Evolutionary conservation across 2,113 vertebrate genomes (phyloP).

Genomic region (Notarius lentiginosus): DNA sequence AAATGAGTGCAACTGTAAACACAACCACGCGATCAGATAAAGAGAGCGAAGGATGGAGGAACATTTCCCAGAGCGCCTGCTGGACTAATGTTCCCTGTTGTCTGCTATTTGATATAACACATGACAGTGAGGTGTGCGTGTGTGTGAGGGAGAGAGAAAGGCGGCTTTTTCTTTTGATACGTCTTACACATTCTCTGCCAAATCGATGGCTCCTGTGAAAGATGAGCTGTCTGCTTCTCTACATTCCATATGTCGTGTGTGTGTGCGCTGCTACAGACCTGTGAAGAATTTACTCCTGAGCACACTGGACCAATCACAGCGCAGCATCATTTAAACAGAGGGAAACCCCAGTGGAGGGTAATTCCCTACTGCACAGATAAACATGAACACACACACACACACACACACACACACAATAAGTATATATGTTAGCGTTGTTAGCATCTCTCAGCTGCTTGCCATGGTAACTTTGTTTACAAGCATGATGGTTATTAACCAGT

Average conservation of each 20-base stretch:
- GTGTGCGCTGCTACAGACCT: slow-evolving; percentile 23
- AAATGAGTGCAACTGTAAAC: background rate
- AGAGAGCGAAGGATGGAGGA: background rate
- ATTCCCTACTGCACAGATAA: background rate
- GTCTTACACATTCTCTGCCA: background rate
- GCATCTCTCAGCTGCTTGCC: background rate
- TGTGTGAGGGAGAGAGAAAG: background rate
- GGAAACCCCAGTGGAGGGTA: slow-evolving; percentile 30
- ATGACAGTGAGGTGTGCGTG: background rate
- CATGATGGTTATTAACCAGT: background rate
- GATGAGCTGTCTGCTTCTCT: slow-evolving; percentile 23
- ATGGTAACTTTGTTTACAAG: background rate
- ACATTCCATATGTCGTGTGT: slow-evolving; percentile 20
- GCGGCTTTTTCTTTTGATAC: slow-evolving; percentile 15
- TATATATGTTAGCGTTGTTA: background rate
- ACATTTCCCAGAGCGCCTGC: background rate
- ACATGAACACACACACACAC: background rate
- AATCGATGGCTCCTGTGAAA: slow-evolving; percentile 29
- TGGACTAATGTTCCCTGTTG: background rate
- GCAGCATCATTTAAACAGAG: slow-evolving; percentile 47
- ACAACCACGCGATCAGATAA: background rate
- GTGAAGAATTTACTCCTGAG: slow-evolving; percentile 38
- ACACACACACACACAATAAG: background rate
- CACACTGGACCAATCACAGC: slow-evolving; percentile 39
- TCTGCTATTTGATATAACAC: slow-evolving; percentile 13